phyloP scores from a whole-genome alignment of 2,888 invertebrate species.

The Crocallis elinguaria region DNA sequence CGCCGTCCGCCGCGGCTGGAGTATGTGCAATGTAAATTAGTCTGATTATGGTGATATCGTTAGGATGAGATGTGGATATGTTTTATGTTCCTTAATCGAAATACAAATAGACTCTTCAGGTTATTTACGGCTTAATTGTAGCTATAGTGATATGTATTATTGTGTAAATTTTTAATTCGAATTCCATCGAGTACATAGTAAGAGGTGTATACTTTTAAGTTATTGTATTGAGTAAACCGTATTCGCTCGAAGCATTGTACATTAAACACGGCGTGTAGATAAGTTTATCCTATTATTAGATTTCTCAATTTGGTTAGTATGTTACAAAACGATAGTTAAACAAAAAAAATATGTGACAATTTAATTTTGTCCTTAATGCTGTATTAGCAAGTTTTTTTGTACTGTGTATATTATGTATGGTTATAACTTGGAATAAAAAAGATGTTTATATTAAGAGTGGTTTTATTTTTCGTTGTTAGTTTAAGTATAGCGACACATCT shows the following conservation, averaged over 20 bases:
- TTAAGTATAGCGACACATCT: not conserved
- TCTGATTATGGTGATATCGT: constrained; percentile 83
- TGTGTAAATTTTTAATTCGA: constrained; percentile 84
- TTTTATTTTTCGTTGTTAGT: constrained; percentile 31
- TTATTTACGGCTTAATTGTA: constrained; percentile 82
- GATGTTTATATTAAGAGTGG: constrained; percentile 80
- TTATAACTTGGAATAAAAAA: constrained; percentile 87
- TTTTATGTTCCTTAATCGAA: constrained; percentile 84
- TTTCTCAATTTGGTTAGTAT: constrained; percentile 82
- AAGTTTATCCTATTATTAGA: constrained; percentile 83
- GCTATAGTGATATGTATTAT: constrained; percentile 83
- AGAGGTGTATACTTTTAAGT: constrained; percentile 83
- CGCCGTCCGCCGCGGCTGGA: constrained; percentile 65
- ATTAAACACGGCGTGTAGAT: constrained; percentile 82
- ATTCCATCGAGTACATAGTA: constrained; percentile 85
- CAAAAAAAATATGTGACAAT: constrained; percentile 74
- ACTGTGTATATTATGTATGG: constrained; percentile 93
- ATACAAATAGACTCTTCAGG: constrained; percentile 83
- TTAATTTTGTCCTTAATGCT: constrained; percentile 83
- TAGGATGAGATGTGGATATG: constrained; percentile 76
- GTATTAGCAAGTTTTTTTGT: constrained; percentile 89
- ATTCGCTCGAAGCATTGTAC: constrained; percentile 84
- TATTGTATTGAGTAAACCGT: constrained; percentile 80
- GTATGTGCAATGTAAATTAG: constrained; percentile 83
- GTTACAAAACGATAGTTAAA: constrained; percentile 76